phyloP scores from a whole-genome alignment of 2,797 vertebrate genomes.

The Liasis olivaceus region DNA sequence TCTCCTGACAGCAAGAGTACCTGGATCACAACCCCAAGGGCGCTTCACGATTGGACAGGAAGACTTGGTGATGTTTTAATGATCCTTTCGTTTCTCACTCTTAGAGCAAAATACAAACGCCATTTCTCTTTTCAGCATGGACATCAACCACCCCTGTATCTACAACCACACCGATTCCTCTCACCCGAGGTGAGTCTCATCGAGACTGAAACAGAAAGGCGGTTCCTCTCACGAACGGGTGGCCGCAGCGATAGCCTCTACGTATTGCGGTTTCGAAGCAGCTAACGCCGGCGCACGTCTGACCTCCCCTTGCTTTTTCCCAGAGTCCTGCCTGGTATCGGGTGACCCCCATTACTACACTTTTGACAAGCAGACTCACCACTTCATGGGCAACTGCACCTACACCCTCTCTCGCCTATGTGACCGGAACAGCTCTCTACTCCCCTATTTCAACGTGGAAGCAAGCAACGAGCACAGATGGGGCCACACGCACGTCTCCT shows the following conservation, averaged over 20 bases:
- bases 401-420: slow-evolving; percentile 62
- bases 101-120: neutral
- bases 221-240: neutral
- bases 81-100: neutral
- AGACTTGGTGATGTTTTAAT: too few relatives aligned
- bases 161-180: neutral
- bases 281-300: too few relatives aligned
- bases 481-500: slow-evolving; percentile 53
- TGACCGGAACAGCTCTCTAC: slow-evolving; percentile 22
- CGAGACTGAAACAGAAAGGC: neutral
- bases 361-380: slow-evolving; percentile 58
- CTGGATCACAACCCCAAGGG: neutral
- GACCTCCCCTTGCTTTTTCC: neutral
- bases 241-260: too few relatives aligned
- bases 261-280: neutral
- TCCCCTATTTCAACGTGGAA: slow-evolving; percentile 61
- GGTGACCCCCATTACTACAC: slow-evolving; percentile 66
- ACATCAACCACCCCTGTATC: neutral
- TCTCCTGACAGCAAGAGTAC: too few relatives aligned
- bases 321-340: slow-evolving; percentile 31
- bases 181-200: neutral
- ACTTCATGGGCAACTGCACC: slow-evolving; percentile 67
- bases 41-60: too few relatives aligned
- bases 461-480: slow-evolving; percentile 49
- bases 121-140: neutral